Conservation (phyloP, 2,888 invertebrate species). For the Sipha maydis region DNA sequence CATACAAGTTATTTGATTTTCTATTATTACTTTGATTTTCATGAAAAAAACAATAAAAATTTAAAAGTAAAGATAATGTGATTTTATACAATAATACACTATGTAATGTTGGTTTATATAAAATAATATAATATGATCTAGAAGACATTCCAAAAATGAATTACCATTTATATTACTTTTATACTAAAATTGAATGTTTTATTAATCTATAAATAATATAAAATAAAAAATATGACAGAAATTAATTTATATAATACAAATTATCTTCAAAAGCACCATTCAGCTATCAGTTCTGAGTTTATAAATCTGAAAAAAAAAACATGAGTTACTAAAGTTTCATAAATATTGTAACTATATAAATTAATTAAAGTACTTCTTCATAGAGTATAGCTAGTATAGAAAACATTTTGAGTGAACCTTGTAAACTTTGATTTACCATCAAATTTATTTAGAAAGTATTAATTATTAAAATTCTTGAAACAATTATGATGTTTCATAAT, state of each 20-base stretch:
- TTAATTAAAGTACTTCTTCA: too few species aligned
- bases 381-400: too few species aligned
- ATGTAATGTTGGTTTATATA: neutral
- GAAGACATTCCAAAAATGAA: neutral
- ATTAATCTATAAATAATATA: neutral
- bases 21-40: too few species aligned
- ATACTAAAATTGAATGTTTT: neutral
- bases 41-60: too few species aligned
- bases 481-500: neutral
- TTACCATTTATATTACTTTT: neutral
- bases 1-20: too few species aligned
- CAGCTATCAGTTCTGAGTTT: constrained; percentile 53
- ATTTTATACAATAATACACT: neutral
- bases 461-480: neutral
- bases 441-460: neutral
- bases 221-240: neutral
- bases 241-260: neutral
- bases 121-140: neutral
- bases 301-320: constrained; percentile 51
- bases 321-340: neutral
- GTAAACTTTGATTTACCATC: neutral
- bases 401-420: neutral
- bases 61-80: too few species aligned
- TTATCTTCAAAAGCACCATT: neutral
- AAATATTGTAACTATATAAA: neutral